Conservation (phyloP, 2,797 vertebrate genomes). For the Myotis planiceps region DNA sequence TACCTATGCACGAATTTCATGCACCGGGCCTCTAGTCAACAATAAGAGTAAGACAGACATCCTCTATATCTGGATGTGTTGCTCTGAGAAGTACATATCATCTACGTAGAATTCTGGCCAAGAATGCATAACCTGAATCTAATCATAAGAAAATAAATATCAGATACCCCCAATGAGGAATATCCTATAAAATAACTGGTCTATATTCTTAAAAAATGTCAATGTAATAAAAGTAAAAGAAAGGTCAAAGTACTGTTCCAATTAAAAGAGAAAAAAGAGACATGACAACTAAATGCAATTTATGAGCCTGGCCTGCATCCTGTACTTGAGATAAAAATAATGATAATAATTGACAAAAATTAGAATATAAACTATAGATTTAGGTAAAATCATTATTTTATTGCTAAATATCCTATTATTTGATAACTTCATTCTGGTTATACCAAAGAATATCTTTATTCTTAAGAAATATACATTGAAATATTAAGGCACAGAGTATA, state of each 20-base stretch:
- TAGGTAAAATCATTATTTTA: not conserved
- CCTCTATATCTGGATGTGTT: not conserved
- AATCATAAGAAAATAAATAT: not conserved
- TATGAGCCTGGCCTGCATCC: not conserved
- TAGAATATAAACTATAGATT: not conserved
- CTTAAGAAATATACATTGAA: not conserved
- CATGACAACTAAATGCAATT: not conserved
- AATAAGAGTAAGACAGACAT: not conserved
- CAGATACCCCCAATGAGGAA: not conserved
- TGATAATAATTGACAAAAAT: not conserved
- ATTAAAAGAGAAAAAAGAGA: not conserved
- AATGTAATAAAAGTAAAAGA: not conserved
- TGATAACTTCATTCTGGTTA: not conserved
- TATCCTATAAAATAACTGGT: not conserved
- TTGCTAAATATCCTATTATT: constrained; percentile 23
- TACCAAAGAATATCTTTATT: not conserved
- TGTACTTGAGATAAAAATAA: not conserved
- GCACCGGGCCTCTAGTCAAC: not conserved
- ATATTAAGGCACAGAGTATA: not conserved
- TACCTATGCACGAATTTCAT: no score
- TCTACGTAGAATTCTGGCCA: not conserved
- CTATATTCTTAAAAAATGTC: constrained; percentile 26
- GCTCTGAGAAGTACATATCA: not conserved
- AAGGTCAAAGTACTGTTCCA: not conserved
- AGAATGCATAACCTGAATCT: not conserved